phyloP scores from a whole-genome alignment of 2,113 vertebrate genomes.

The Lampris megalopsis region DNA sequence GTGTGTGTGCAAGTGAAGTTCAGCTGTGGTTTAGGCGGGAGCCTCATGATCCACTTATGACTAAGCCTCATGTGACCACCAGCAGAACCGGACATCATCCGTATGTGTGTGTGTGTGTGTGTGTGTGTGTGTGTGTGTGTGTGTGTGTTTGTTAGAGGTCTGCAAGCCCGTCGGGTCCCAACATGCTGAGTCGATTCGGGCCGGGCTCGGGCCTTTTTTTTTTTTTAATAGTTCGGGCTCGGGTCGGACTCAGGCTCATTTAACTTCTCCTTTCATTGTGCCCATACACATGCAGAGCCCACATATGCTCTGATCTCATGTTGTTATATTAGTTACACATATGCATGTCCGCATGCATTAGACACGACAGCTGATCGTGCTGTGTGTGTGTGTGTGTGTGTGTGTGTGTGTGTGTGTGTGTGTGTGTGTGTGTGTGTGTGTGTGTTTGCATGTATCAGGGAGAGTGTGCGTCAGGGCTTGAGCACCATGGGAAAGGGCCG shows the following conservation, averaged over 20 bases:
- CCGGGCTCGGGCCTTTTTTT: neutral
- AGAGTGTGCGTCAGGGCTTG: too few species aligned
- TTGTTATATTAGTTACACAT: too few species aligned
- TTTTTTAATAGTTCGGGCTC: neutral
- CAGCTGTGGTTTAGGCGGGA: conserved; percentile 41
- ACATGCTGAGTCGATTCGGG: too few species aligned
- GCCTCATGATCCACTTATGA: conserved; percentile 72
- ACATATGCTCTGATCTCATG: too few species aligned
- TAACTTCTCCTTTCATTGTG: neutral
- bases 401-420: too few species aligned
- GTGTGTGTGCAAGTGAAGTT: neutral
- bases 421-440: neutral
- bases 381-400: neutral
- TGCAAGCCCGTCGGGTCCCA: too few species aligned
- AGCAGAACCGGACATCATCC: conserved; percentile 13
- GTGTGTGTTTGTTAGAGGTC: neutral
- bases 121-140: conserved; percentile 5
- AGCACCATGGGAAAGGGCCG: too few species aligned
- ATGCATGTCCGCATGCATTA: too few species aligned
- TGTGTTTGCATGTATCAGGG: neutral
- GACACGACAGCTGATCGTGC: neutral
- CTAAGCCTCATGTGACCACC: conserved; percentile 55
- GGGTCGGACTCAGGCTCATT: neutral
- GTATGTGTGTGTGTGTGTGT: conserved; percentile 14
- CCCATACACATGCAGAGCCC: too few species aligned